Percentiles rank a stretch among this genome's conserved stretches.
Evolutionary conservation across 2,113 vertebrate species (phyloP).

Genomic region (Azemiops feae): DNA sequence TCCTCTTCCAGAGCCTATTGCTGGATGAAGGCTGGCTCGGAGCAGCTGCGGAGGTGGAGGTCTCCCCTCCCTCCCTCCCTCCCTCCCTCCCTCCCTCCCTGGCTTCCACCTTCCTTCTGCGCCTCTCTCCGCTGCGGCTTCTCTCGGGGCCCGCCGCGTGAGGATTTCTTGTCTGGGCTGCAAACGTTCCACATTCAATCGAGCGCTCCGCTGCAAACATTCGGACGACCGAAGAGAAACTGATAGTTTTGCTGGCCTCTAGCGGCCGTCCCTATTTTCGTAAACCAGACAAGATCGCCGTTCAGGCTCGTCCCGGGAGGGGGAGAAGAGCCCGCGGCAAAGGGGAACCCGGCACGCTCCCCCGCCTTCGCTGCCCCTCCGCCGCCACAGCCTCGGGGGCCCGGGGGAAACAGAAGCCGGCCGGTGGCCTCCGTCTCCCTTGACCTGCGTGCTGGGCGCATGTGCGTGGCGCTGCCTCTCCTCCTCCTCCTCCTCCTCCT

Average conservation of each 20-base stretch:
- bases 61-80: background rate
- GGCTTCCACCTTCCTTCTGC: background rate
- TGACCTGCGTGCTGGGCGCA: background rate
- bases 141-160: background rate
- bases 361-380: background rate
- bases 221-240: background rate
- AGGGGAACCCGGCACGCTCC: background rate
- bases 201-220: background rate
- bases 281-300: background rate
- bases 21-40: background rate
- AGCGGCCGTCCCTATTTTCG: background rate
- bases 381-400: background rate
- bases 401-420: background rate
- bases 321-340: background rate
- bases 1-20: background rate
- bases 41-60: background rate
- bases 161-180: background rate
- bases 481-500: background rate
- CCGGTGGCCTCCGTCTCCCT: background rate
- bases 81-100: background rate
- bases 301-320: accelerated
- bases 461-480: background rate
- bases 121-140: background rate
- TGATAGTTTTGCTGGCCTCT: background rate
- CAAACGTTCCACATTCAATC: background rate